A percentile compares a stretch with the other conserved stretches of the same genome.
phyloP scores from a whole-genome alignment of 2,113 vertebrate genomes.

The Amblyopsis rosae region DNA sequence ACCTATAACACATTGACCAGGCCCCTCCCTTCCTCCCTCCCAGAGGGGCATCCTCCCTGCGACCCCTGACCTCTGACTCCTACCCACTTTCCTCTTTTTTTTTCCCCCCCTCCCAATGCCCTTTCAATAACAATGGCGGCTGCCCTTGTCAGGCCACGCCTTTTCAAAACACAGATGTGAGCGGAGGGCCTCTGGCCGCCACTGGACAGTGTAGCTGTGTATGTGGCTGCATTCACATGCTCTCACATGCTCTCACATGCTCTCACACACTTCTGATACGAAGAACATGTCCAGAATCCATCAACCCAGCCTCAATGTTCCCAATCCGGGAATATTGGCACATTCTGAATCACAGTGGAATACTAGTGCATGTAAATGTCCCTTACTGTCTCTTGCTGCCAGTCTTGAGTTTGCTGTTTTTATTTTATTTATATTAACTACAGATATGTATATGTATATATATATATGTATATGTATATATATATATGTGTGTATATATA shows the following conservation, averaged over 20 bases:
- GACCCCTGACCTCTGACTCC: constrained; percentile 57
- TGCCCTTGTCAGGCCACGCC: constrained; percentile 56
- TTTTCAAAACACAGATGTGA: constrained; percentile 69
- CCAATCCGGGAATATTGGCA: too few species aligned
- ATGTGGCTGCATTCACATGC: not conserved
- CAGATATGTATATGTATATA: too few species aligned
- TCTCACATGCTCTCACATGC: too few species aligned
- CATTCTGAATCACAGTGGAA: too few species aligned
- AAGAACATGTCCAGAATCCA: not conserved
- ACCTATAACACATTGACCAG: constrained; percentile 52
- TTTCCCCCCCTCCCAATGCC: constrained; percentile 59
- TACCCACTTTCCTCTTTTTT: constrained; percentile 59
- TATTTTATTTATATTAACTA: too few species aligned
- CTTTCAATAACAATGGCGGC: constrained; percentile 64
- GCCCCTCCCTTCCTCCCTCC: constrained; percentile 40
- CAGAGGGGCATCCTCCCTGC: constrained; percentile 60
- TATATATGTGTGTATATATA: too few species aligned
- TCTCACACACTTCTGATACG: not conserved
- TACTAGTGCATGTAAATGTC: too few species aligned
- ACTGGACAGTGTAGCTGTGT: constrained; percentile 8
- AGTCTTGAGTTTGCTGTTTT: too few species aligned
- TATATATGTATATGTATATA: too few species aligned
- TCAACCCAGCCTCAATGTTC: too few species aligned
- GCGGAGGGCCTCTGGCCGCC: constrained; percentile 26
- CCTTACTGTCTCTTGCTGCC: too few species aligned